phyloP scores from a whole-genome alignment of 2,797 vertebrate genomes.

The Catamblyrhynchus diadema region DNA sequence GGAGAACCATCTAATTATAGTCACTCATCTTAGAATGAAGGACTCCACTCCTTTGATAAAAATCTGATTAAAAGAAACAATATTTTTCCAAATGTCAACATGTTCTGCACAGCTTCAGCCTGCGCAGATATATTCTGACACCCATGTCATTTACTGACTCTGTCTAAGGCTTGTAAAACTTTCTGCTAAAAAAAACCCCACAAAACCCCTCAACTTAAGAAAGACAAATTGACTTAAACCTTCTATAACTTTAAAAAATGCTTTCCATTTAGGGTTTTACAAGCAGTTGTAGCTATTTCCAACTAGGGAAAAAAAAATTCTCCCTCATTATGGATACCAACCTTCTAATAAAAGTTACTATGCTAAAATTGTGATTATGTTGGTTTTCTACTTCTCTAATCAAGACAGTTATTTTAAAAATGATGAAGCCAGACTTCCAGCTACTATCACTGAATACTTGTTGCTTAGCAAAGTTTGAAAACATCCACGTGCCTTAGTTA shows the following conservation, averaged over 20 bases:
- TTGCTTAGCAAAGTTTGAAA: background rate
- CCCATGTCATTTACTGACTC: background rate
- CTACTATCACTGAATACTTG: background rate
- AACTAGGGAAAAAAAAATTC: fast-evolving
- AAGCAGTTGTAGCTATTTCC: background rate
- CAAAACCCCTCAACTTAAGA: background rate
- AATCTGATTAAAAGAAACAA: slow-evolving; percentile 30
- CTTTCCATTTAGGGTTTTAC: background rate
- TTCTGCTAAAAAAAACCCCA: background rate
- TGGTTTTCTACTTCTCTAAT: background rate
- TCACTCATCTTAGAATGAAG: background rate
- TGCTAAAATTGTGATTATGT: background rate
- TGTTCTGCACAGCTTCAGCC: background rate
- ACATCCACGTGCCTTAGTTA: background rate
- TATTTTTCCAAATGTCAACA: slow-evolving; percentile 17
- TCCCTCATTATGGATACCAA: background rate
- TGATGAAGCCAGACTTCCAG: background rate
- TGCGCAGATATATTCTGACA: background rate
- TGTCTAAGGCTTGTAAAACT: background rate
- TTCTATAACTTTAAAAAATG: background rate
- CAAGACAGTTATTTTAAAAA: background rate
- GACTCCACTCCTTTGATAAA: slow-evolving; percentile 32
- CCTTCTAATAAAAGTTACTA: background rate
- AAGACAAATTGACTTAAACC: background rate
- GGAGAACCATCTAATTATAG: slow-evolving; percentile 44